phyloP scores from a whole-genome alignment of 2,113 vertebrate genomes.

The Percina caprodes region DNA sequence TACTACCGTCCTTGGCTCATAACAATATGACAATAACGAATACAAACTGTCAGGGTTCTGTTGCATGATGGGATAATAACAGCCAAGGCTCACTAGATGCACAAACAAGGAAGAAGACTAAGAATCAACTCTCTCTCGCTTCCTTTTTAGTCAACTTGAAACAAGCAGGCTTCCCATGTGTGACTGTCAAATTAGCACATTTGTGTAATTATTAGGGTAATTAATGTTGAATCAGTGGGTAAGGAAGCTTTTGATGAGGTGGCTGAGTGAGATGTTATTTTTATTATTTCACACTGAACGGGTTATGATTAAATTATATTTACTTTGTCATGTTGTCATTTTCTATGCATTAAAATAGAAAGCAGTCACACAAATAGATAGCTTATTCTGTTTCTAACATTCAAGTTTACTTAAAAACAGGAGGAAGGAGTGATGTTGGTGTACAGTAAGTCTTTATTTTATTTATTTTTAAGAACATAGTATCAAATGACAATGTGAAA shows the following conservation, averaged over 20 bases:
- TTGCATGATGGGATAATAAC: conserved; percentile 64
- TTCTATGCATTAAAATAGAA: not conserved
- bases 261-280: conserved; percentile 41
- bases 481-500: not conserved
- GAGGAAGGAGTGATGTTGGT: not conserved
- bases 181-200: conserved; percentile 54
- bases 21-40: conserved; percentile 70
- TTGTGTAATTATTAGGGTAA: conserved; percentile 58
- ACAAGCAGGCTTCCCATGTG: conserved; percentile 28
- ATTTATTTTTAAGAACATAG: not conserved
- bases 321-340: not conserved
- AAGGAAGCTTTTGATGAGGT: conserved; percentile 32
- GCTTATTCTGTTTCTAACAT: not conserved
- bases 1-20: conserved; percentile 58
- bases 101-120: conserved; percentile 30
- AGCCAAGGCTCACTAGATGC: conserved; percentile 48
- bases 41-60: conserved; percentile 57
- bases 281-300: conserved; percentile 4
- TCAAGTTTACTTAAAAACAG: not conserved
- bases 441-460: not conserved
- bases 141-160: conserved; percentile 33
- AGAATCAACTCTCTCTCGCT: conserved; percentile 11
- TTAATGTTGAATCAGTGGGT: conserved; percentile 46
- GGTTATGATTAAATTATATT: conserved; percentile 3
- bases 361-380: not conserved